Evolutionary conservation across 1,140 invertebrate species (phyloP), one percentile per base, ranked within the genome.

Genomic region (Brachionus rotundiformis): DNA sequence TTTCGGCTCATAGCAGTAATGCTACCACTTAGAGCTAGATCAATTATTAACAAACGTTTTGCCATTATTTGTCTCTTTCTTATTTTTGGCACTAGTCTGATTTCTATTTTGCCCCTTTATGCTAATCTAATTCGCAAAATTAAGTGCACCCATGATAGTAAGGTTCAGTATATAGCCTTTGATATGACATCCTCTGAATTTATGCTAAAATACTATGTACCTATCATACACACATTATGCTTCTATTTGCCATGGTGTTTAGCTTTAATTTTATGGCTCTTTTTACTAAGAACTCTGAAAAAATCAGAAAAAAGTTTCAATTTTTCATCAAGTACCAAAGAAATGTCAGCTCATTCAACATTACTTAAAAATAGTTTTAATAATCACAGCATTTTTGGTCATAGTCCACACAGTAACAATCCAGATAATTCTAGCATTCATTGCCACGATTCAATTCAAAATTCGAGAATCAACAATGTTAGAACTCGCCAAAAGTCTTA

Each of bases 111-210:
- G 47, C 76, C 76, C 23, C 33, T 79, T 19, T 79, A 79, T 33
- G 76, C 76, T 10, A 79, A 49, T 79, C n/a, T 79, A 54, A 79
- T 59, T 33, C 47, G 76, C 11, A 79, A 63, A 79, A 39, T 79
- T 36, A 79, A 79, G 13, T 79, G 76, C 16, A 79, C 76, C 19
- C 8, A 27, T 29, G 76, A 79, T 25, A 54, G 11, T 16, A 36
- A 54, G 41, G 10, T 23, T 13, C 23, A 54, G 19, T 79, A 79
- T 49, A 11, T 79, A 6, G 76, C 76, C 8, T 79, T 79, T 23
- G 44, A 79, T 13, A 79, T 79, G 47, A 59, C 54, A 10, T 59
- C 76, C 54, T 79, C 76, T 11, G 47, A 79, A 59, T 36, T 79
- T 7, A 79, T 79, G 76, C 47, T 8, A 16, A 79, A 79, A 79